Percentiles rank a stretch among this genome's conserved stretches.
phyloP scores from a whole-genome alignment of 37 sponge, comb jelly and placozoan species.

The Diacarnus erythraeanus region DNA sequence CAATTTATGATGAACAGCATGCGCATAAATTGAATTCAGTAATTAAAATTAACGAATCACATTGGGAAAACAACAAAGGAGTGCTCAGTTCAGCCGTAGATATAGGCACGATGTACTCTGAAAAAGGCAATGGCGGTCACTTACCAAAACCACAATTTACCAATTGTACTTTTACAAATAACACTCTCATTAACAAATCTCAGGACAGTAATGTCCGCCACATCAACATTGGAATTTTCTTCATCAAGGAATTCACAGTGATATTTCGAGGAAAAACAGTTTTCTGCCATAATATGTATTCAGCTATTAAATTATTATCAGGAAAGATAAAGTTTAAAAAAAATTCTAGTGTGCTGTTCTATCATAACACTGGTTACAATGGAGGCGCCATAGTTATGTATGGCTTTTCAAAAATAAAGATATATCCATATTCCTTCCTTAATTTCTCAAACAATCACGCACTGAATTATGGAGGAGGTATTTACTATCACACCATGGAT shows the following conservation, averaged over 20 bases:
- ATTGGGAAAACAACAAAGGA: background rate
- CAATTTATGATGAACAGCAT: background rate
- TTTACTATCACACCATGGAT: conserved; percentile 2
- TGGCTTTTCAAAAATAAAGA: conserved; percentile 15
- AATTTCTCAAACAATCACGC: conserved; percentile 25
- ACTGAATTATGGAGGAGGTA: conserved; percentile 25
- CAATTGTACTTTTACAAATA: background rate
- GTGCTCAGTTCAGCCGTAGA: background rate
- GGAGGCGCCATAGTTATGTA: conserved; percentile 50
- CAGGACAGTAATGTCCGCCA: background rate
- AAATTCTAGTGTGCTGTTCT: background rate
- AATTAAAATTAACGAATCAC: background rate
- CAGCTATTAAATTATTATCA: conserved; percentile 13
- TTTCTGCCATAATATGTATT: background rate
- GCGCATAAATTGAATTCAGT: background rate
- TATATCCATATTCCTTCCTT: background rate
- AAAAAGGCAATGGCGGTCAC: background rate
- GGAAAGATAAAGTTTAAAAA: background rate
- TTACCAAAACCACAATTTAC: background rate
- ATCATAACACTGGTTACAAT: conserved; percentile 4
- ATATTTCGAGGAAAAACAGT: background rate
- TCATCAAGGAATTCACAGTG: background rate
- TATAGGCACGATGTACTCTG: background rate
- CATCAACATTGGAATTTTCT: background rate
- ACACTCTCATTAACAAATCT: background rate